A percentile compares a stretch with the other conserved stretches of the same genome.
phyloP scores from a whole-genome alignment of 2,797 vertebrate species.

The Tarsius wallacei region DNA sequence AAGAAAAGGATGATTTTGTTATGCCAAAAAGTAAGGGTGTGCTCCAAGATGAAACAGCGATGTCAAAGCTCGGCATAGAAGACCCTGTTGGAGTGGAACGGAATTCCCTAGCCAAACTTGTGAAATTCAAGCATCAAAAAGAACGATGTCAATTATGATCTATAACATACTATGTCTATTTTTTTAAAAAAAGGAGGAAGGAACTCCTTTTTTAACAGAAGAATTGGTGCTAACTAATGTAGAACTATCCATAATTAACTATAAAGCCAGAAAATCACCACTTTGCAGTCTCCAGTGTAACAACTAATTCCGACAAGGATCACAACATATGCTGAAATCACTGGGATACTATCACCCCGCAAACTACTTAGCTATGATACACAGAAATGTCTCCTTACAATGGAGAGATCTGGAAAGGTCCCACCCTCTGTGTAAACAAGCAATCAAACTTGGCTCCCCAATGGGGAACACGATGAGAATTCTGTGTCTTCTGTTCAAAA shows the following conservation, averaged over 20 bases:
- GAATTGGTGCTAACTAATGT: neutral
- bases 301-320: neutral
- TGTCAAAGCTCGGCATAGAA: neutral
- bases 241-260: neutral
- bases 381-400: neutral
- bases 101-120: neutral
- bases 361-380: neutral
- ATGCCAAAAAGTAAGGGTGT: neutral
- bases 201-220: neutral
- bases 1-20: neutral
- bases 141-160: neutral
- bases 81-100: too few relatives aligned
- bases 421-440: neutral
- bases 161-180: neutral
- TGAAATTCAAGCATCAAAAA: neutral
- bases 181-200: neutral
- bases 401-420: neutral
- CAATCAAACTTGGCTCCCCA: neutral
- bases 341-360: neutral
- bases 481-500: neutral
- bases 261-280: neutral
- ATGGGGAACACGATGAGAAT: fast-evolving
- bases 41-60: neutral
- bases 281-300: neutral
- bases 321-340: neutral